Evolutionary conservation across 1,140 invertebrate species (phyloP), one percentile per base, ranked within the genome.

Genomic region (Megalonaias nervosa): DNA sequence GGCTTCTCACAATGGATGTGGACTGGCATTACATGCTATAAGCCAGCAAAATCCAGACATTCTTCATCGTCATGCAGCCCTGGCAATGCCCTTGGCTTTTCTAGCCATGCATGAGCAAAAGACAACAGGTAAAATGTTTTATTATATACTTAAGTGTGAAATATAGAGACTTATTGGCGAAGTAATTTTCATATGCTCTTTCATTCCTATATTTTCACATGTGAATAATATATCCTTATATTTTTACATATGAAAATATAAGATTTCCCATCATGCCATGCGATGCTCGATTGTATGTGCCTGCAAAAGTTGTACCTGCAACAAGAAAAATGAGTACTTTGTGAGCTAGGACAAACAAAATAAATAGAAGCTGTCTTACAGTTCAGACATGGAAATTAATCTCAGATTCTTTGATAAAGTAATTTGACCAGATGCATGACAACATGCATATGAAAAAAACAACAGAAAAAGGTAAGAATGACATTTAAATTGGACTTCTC

Each of bases 11-110:
- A 74, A 81, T 16, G 94, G 95, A 0, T 95, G 96, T 87, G 95
- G 95, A 9, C 91, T 95, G 70, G 94, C 95, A 1, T 91, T 98
- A 12, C 95, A 96, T 79, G 94, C 96, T 0, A 94, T 97, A 82
- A 94, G 95, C 67, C 94, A 94, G 80, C 94, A 96, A 66, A 95
- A 95, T 91, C 94, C 95, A 74, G 96, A 97, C 69, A 92, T 95
- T 59, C 91, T 98, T 31, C 96, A 95, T 86, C 93, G 95, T 79
- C 95, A 96, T 87, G 93, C 95, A n/a, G 93, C 94, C 31, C 91
- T 94, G 57, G 92, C 96, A 55, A 92, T 97, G 82, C 96, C 97
- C 14, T 91, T 97, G 31, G 94, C 95, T 15, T 98, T 98, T 88
- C 94, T 97, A 81, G 97, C 96, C 21, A 97, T 96, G 95, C 96